Evolutionary conservation across 2,888 invertebrate genomes (phyloP), one percentile per base, ranked within the genome.

Genomic region (Xestia c-nigrum): DNA sequence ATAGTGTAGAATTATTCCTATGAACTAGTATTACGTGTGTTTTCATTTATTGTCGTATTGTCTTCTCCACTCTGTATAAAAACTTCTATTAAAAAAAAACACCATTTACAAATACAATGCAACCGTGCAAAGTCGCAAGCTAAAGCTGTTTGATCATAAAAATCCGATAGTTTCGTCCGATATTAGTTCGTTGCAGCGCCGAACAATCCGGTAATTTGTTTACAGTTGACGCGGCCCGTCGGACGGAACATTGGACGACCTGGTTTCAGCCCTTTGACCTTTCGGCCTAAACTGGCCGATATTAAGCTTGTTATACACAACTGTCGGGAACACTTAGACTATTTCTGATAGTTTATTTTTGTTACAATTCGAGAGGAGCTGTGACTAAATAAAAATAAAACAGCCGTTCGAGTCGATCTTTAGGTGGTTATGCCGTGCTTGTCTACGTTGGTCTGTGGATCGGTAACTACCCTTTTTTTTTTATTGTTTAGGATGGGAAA

Each of bases 161-260:
- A 66, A 38, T 31, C 59, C n/a, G 4, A 14, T 46, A 50, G 63
- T 71, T 79, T 59, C 50, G 14, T 31, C n/a, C 66, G 67, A 52
- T 84, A 64, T 67, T 46, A 73, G 66, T 40, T 83, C 50, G 43
- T 7, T 55, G 57, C 46, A 74, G 61, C 59, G 74, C n/a, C 43
- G 47, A 72, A 71, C 78, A 74, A 81, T 85, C 61, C 40, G 46
- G 78, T 84, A 81, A 85, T 86, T 86, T 81, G 85, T 87, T 86
- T 85, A 84, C 78, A 57, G 78, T 78, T 81, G 81, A 80, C 76
- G 72, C 55, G 43, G 61, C 59, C 68, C 31, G 38, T 61, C 55
- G 70, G 68, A 70, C 66, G 77, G 78, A 84, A 86, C 74, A 76
- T 66, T 68, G 71, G 59, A 59, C 78, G 86, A 82, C 81, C 81